Conservation (phyloP, 2,797 vertebrate species). For the Danio tinwini region DNA sequence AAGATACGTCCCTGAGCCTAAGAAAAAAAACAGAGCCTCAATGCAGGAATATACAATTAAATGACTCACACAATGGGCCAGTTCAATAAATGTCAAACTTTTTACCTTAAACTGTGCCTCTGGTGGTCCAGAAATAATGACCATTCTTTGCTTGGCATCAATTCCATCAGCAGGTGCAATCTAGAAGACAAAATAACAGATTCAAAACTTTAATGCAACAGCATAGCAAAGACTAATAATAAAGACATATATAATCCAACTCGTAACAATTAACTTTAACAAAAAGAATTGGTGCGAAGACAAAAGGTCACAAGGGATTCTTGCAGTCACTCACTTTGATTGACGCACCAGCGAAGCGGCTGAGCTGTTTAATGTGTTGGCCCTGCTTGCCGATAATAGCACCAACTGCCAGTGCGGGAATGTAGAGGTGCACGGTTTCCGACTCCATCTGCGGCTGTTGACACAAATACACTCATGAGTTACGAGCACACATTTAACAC, state of each 20-base stretch:
- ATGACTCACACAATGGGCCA: not conserved
- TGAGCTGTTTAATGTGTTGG: slow-evolving; percentile 99
- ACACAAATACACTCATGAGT: slow-evolving; percentile 37
- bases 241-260: not conserved
- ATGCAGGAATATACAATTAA: not conserved
- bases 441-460: slow-evolving; percentile 90
- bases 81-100: not conserved
- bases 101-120: slow-evolving; percentile 99
- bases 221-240: no score
- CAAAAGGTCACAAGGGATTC: not conserved
- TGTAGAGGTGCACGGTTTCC: slow-evolving; percentile 97
- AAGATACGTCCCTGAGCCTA: slow-evolving; percentile 99
- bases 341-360: slow-evolving; percentile 96
- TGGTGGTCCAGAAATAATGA: slow-evolving; percentile 95
- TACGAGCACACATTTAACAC: not conserved
- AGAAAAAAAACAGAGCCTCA: slow-evolving; percentile 9
- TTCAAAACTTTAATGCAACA: no score
- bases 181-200: slow-evolving; percentile 66
- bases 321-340: slow-evolving; percentile 87
- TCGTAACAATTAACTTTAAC: not conserved
- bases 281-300: not conserved
- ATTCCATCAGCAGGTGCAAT: slow-evolving; percentile 95
- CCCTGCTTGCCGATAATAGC: slow-evolving; percentile 99
- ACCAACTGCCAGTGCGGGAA: slow-evolving; percentile 95
- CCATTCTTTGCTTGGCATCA: slow-evolving; percentile 95